Conservation (phyloP, 2,888 invertebrate species). For the Aelia acuminata region DNA sequence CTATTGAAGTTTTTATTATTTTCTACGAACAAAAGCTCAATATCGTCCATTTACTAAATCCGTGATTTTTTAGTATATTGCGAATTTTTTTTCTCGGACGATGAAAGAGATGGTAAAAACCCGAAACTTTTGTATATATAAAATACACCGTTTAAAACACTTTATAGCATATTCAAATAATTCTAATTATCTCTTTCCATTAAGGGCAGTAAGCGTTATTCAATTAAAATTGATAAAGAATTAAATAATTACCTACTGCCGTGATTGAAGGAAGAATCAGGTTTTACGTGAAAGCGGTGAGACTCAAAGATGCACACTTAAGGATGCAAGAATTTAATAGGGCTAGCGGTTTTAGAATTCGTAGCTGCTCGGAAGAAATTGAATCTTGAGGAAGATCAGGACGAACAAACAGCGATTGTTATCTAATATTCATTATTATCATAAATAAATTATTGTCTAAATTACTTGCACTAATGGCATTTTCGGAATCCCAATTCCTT, state of each 20-base stretch:
- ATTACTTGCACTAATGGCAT: not conserved
- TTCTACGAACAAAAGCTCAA: too few relatives aligned
- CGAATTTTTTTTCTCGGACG: too few relatives aligned
- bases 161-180: not conserved
- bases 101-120: too few relatives aligned
- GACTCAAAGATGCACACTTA: not conserved
- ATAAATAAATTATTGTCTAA: not conserved
- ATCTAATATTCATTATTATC: not conserved
- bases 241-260: not conserved
- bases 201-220: not conserved
- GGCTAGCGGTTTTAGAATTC: conserved; percentile 23
- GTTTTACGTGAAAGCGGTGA: not conserved
- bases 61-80: too few relatives aligned
- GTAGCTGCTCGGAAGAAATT: conserved; percentile 15
- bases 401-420: not conserved
- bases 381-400: not conserved
- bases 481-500: not conserved
- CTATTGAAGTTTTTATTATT: too few relatives aligned
- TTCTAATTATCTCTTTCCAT: not conserved
- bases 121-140: too few relatives aligned
- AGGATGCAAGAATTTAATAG: conserved; percentile 32
- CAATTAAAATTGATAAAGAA: not conserved
- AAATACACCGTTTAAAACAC: too few relatives aligned
- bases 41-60: too few relatives aligned
- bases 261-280: not conserved